phyloP scores from a whole-genome alignment of 2,888 invertebrate genomes.

The Opisthograptis luteolata region DNA sequence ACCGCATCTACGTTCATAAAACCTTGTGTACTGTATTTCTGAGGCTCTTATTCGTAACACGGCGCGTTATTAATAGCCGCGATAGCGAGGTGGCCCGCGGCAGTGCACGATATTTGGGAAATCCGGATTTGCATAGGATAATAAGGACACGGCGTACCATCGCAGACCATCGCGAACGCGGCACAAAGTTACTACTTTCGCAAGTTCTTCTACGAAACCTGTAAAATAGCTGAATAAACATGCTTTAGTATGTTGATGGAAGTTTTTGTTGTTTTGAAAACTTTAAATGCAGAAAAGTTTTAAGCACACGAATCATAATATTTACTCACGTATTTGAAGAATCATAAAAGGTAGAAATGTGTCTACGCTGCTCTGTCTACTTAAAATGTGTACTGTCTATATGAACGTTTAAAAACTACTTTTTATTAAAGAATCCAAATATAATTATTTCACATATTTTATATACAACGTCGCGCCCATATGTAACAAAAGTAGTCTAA shows the following conservation, averaged over 20 bases:
- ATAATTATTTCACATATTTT: too few species aligned
- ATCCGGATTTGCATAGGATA: constrained; percentile 83
- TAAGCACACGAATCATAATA: too few species aligned
- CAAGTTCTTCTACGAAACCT: constrained; percentile 10
- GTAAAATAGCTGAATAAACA: neutral
- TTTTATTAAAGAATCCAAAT: too few species aligned
- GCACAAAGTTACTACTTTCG: constrained; percentile 22
- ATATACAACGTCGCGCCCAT: too few species aligned
- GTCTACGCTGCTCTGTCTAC: too few species aligned
- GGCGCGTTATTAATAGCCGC: constrained; percentile 78
- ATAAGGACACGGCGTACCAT: constrained; percentile 57
- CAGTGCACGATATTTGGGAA: constrained; percentile 76
- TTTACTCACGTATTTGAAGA: too few species aligned
- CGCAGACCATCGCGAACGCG: constrained; percentile 55
- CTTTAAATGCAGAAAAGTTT: too few species aligned
- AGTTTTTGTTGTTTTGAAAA: too few species aligned
- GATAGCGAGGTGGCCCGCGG: constrained; percentile 77
- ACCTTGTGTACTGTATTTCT: constrained; percentile 3
- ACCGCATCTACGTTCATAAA: neutral
- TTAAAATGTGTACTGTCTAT: too few species aligned
- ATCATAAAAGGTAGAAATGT: too few species aligned
- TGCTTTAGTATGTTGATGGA: too few species aligned
- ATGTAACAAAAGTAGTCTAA: constrained; percentile 5
- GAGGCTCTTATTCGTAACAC: constrained; percentile 64
- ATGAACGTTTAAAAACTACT: too few species aligned